These are phyloP conservation scores for Hemitrygon akajei DNA, from an alignment of 2,797 vertebrate genomes.

Conservation along the genomic window DNA sequence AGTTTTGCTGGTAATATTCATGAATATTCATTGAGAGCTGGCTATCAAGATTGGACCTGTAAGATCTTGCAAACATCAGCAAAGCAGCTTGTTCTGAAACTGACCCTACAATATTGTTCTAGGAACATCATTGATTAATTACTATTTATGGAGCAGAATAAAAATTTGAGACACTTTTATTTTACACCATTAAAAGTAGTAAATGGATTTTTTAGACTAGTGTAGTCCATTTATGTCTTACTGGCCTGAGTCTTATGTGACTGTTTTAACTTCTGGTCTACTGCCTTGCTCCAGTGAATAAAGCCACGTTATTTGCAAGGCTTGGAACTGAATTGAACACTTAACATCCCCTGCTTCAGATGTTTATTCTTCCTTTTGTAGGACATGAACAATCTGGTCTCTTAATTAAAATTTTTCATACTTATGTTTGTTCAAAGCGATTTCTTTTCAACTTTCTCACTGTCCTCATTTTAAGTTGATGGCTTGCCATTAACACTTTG, in stretches of 20 bases:
- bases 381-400: neutral
- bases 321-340: neutral
- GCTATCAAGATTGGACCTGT: too few species aligned
- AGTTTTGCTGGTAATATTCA: too few species aligned
- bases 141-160: too few species aligned
- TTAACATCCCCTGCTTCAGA: neutral
- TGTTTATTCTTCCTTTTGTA: neutral
- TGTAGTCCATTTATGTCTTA: neutral
- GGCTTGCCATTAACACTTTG: neutral
- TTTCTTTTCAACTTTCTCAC: neutral
- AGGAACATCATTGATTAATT: too few species aligned
- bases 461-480: neutral
- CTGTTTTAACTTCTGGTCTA: neutral
- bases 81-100: too few species aligned
- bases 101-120: too few species aligned
- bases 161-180: too few species aligned
- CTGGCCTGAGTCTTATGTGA: neutral
- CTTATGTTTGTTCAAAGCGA: neutral
- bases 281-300: neutral
- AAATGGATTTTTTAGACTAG: too few species aligned
- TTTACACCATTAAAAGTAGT: too few species aligned
- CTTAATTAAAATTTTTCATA: neutral
- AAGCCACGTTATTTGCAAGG: neutral
- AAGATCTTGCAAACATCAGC: too few species aligned
- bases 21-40: too few species aligned